A percentile compares a stretch with the other conserved stretches of the same genome.
These are phyloP conservation scores for Cephus cinctus DNA, from an alignment of 1,140 invertebrate genomes.

Conservation along the genomic window DNA sequence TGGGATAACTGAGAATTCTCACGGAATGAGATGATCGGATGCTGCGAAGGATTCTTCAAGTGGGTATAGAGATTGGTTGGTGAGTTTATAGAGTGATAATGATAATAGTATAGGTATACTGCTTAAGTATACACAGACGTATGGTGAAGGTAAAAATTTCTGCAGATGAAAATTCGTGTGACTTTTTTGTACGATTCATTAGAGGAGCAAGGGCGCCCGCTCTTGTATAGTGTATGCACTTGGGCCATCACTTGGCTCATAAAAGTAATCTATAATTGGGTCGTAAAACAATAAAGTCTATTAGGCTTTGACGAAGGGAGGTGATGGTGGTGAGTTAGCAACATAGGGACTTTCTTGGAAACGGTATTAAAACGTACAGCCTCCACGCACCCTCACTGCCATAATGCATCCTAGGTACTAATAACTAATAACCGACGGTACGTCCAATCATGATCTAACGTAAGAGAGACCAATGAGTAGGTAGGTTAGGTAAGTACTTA, in stretches of 20 bases:
- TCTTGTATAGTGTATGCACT: background rate
- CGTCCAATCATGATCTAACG: background rate
- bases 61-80: too few relatives aligned
- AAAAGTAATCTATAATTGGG: constrained; percentile 12
- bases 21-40: too few relatives aligned
- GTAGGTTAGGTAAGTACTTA: too few relatives aligned
- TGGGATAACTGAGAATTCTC: too few relatives aligned
- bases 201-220: background rate
- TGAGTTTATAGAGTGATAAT: too few relatives aligned
- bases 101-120: too few relatives aligned
- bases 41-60: too few relatives aligned
- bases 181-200: constrained; percentile 9
- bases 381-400: background rate
- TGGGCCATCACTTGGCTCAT: constrained; percentile 1
- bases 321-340: background rate
- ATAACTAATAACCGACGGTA: constrained; percentile 29
- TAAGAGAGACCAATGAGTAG: too few relatives aligned
- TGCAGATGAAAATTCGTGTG: background rate
- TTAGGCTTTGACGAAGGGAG: constrained; percentile 1
- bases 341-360: background rate
- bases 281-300: constrained; percentile 10
- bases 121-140: too few relatives aligned
- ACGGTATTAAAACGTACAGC: background rate
- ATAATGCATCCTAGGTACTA: constrained; percentile 6
- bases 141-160: too few relatives aligned